A percentile compares a stretch with the other conserved stretches of the same genome.
phyloP scores from a whole-genome alignment of 2,797 vertebrate species.

The Pteropus rufus region DNA sequence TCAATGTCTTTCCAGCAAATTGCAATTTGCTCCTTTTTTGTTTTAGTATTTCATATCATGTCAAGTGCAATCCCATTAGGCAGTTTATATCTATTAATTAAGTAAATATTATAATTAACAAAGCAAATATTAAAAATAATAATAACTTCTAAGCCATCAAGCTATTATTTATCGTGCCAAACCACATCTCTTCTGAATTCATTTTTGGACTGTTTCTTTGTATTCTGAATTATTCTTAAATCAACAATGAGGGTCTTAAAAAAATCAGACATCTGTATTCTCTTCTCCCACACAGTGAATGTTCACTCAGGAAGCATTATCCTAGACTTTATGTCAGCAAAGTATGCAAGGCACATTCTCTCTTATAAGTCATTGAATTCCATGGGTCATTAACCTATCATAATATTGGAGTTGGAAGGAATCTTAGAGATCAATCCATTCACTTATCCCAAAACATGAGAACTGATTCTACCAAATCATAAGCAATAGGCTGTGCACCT shows the following conservation, averaged over 20 bases:
- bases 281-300: background rate
- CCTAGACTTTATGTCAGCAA: background rate
- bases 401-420: background rate
- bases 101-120: background rate
- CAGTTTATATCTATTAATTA: background rate
- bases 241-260: background rate
- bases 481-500: background rate
- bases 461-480: background rate
- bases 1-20: background rate
- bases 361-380: background rate
- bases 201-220: too few species aligned
- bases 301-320: background rate
- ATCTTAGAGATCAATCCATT: background rate
- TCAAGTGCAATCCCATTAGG: background rate
- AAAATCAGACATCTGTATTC: background rate
- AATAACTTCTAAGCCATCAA: background rate
- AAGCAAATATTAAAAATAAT: constrained; percentile 6
- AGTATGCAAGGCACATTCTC: background rate
- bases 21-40: background rate
- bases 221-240: background rate
- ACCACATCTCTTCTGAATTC: background rate
- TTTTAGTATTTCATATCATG: constrained; percentile 13
- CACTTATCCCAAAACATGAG: background rate
- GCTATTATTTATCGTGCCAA: background rate
- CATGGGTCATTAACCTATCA: background rate